Evolutionary conservation across 2,113 vertebrate genomes (phyloP), one percentile per base, ranked within the genome.

Genomic region (Proteles cristata): DNA sequence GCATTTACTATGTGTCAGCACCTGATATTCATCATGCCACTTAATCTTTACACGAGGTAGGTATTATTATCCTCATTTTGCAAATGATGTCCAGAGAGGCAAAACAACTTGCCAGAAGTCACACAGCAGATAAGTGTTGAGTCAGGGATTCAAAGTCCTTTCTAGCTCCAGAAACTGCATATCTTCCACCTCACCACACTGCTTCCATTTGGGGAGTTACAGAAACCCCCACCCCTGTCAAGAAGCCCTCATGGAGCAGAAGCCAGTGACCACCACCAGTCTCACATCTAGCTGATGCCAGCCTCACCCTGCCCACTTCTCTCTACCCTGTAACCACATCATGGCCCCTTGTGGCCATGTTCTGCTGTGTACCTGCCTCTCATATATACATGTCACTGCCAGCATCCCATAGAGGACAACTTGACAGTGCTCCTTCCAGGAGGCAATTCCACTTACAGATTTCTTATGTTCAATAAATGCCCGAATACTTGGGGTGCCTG

Each of bases 321-420:
- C 31, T 82, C 33, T 84, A 80, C 35, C 39, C 55, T 45, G 3
- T 25, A 77, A 74, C 23, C 33, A 14, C 33, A 68, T n/a, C 66
- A 2, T 0, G 0, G 19, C 9, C 66, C 53, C 19, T 16, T 0
- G 0, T 0, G 23, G 35, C 69, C 48, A 35, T 0, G 0, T 7
- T n/a, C 80, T 68, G 25, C 2, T 7, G 4, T 65, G 12, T 21
- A 28, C 2, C 2, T 16, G 7, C 35, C n/a, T 61, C 71, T 58
- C 84, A 50, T 8, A 53, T 1, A 23, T 0, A 11, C 11, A 19
- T 2, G 16, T 28, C 43, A 6, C 48, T 5, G 5, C 55, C 55
- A 35, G 93, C 83, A 35, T 35, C 26, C 15, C 53, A 17, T 58
- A 23, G 35, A 71, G 25, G 15, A 33, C n/a, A 58, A 21, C 6